phyloP scores from a whole-genome alignment of 2,113 vertebrate species.

The Tursiops truncatus region DNA sequence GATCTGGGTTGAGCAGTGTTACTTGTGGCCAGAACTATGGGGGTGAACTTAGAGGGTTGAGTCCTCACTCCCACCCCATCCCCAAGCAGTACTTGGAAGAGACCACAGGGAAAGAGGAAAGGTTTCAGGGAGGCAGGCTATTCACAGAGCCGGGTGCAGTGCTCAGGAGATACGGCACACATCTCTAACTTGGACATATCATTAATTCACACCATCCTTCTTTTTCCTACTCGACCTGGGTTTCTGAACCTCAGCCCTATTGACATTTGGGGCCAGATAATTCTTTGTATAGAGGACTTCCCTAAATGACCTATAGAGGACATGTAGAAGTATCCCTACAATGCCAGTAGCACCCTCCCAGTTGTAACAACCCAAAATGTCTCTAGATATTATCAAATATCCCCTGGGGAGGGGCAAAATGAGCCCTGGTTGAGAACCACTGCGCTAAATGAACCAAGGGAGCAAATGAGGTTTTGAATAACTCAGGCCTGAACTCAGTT shows the following conservation, averaged over 20 bases:
- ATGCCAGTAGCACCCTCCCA: background rate
- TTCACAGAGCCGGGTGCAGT: background rate
- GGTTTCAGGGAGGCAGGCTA: background rate
- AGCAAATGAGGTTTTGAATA: background rate
- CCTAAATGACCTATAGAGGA: background rate
- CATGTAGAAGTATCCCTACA: background rate
- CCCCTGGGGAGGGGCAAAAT: background rate
- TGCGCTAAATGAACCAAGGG: background rate
- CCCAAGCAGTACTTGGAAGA: background rate
- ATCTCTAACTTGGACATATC: background rate
- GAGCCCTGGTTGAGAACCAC: background rate
- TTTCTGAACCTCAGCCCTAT: background rate
- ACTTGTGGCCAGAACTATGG: background rate
- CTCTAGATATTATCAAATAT: background rate
- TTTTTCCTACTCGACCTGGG: background rate
- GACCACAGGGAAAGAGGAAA: background rate
- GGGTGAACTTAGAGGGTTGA: background rate
- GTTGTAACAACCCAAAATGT: background rate
- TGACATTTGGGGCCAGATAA: background rate
- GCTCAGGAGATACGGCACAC: background rate
- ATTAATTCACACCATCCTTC: background rate
- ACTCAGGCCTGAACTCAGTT: background rate
- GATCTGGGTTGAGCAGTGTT: background rate
- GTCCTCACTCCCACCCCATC: background rate
- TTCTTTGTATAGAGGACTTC: background rate